phyloP scores from a whole-genome alignment of 2,888 invertebrate species.

The Plebejus melissa region DNA sequence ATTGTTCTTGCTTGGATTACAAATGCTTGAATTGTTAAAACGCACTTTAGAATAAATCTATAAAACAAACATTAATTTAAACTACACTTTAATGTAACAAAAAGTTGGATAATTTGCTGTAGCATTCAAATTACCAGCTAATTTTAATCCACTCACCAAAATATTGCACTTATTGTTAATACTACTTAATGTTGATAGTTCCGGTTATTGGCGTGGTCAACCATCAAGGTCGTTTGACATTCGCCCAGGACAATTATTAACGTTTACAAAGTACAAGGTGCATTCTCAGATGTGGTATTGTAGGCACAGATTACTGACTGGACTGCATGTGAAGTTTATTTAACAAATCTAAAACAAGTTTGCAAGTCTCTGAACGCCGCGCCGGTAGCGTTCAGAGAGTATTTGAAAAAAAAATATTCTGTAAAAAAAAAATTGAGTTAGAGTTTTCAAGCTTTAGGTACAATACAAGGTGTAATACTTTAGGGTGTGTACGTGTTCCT shows the following conservation, averaged over 20 bases:
- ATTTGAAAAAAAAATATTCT: too few species aligned
- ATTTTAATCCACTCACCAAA: slow-evolving; percentile 12
- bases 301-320: background rate
- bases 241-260: slow-evolving; percentile 17
- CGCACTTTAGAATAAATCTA: background rate
- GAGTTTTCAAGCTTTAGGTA: too few species aligned
- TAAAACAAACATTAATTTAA: background rate
- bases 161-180: background rate
- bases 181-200: background rate
- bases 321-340: background rate
- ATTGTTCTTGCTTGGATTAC: too few species aligned
- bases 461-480: too few species aligned
- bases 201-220: slow-evolving; percentile 15
- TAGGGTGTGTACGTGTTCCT: too few species aligned
- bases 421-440: too few species aligned
- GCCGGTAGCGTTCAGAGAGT: too few species aligned
- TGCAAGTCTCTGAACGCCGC: too few species aligned
- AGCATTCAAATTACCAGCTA: background rate
- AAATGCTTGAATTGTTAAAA: too few species aligned
- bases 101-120: background rate
- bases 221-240: slow-evolving; percentile 28
- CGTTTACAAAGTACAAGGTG: slow-evolving; percentile 5
- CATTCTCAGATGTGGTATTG: slow-evolving; percentile 8
- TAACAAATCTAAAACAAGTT: background rate
- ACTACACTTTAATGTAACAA: background rate